Evolutionary conservation across 2,888 invertebrate species (phyloP), one percentile per base, ranked within the genome.

Genomic region (Busseola fusca): DNA sequence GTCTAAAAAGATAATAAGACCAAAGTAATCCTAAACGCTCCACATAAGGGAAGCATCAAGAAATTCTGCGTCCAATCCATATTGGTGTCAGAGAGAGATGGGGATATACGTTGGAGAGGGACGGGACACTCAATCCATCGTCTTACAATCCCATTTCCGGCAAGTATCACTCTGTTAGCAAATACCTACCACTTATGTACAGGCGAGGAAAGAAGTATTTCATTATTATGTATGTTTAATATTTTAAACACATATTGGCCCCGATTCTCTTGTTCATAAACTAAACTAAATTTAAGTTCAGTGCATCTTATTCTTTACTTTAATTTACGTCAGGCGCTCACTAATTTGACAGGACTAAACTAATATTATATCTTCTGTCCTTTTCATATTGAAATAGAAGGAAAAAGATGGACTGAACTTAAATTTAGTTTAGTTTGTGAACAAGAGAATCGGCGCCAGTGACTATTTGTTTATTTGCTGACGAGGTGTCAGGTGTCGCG

Each of bases 151-250:
- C 87, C 84, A 89, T 90, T 90, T 87, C 83, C 84, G 76, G 76
- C 82, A 85, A 87, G 86, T 85, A 81, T 80, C 69, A 80, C 87
- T 86, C 86, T 87, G 87, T 90, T 88, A 88, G 87, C 83, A 88
- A 89, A 89, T 87, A 88, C 85, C 86, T 80, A 87, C 87, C 83
- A 81, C 84, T 87, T 74, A 58, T 25, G 87, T 85, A 88, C 84
- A 71, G 69, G 34, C 77, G 66, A 4, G 27, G 0, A 3, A 0
- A 69, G 57, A 0, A 27, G 1, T 1, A 1, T 50, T 50, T 50
- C 1, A 59, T 30, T 21, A 21, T 25, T 25, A 52, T 10, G n/a
- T 14, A 25, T 14, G 1, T 5, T 14, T 25, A 14, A 2, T 25
- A 52, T 52, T 52, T 52, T 48, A 21, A 21, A 48, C 48, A 48